phyloP scores from a whole-genome alignment of 2,888 invertebrate species.

The Nomada fabriciana region DNA sequence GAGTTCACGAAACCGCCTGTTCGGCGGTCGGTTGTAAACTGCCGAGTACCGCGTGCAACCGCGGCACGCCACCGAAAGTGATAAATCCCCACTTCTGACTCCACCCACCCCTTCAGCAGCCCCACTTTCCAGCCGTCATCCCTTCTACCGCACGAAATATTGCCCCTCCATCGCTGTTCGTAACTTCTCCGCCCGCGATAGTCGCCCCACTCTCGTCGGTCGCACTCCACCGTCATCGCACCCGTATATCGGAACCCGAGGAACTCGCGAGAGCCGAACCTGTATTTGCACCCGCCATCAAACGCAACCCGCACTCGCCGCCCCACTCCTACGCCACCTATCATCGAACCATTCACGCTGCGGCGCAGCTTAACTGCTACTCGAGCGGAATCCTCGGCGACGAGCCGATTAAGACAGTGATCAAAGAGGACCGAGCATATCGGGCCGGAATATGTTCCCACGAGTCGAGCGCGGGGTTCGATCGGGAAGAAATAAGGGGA shows the following conservation, averaged over 20 bases:
- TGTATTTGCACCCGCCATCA: conserved; percentile 58
- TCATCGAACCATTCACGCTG: conserved; percentile 53
- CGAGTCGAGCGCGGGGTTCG: conserved; percentile 28
- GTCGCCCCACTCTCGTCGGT: conserved; percentile 12
- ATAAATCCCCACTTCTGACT: conserved; percentile 70
- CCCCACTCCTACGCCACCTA: conserved; percentile 20
- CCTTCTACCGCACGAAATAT: conserved; percentile 24
- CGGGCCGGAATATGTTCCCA: conserved; percentile 34
- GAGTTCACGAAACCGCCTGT: conserved; percentile 72
- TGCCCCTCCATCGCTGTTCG: conserved; percentile 28
- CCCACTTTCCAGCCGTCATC: conserved; percentile 28
- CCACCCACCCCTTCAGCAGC: conserved; percentile 24
- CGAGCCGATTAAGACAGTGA: conserved; percentile 60
- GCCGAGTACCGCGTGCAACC: conserved; percentile 84
- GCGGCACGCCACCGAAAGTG: conserved; percentile 80
- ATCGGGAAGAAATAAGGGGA: neutral
- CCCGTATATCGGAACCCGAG: conserved; percentile 52
- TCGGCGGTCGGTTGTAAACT: conserved; percentile 82
- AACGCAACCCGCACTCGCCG: conserved; percentile 32
- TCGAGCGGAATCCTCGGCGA: conserved; percentile 48
- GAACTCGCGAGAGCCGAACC: conserved; percentile 52
- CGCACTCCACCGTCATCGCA: conserved; percentile 50
- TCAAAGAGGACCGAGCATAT: conserved; percentile 5
- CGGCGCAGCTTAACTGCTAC: conserved; percentile 58
- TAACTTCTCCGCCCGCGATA: conserved; percentile 10